A percentile compares a stretch with the other conserved stretches of the same genome.
These are phyloP conservation scores for Chrysopilus asiliformis DNA, from an alignment of 2,888 invertebrate species.

Conservation along the genomic window DNA sequence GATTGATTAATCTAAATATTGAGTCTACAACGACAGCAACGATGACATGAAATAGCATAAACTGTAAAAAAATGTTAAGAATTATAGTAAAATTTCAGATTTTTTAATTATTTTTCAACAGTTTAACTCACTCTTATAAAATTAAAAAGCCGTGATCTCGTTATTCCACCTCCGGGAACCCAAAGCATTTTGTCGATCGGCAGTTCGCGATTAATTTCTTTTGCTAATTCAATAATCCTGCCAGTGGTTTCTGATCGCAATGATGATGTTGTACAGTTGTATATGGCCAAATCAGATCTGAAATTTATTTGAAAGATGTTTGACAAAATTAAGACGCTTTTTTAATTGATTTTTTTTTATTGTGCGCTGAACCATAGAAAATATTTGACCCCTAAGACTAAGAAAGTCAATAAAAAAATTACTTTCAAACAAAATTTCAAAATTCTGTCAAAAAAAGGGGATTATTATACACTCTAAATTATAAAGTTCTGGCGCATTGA, in stretches of 20 bases:
- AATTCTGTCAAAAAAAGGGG: too few species aligned
- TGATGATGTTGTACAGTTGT: conserved; percentile 67
- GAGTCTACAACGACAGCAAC: conserved; percentile 67
- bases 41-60: conserved; percentile 59
- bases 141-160: conserved; percentile 45
- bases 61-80: conserved; percentile 26
- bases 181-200: conserved; percentile 62
- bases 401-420: too few species aligned
- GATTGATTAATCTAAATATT: conserved; percentile 48
- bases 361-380: too few species aligned
- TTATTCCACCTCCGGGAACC: conserved; percentile 48
- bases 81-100: neutral
- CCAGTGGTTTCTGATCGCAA: conserved; percentile 53
- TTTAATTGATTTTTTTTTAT: too few species aligned
- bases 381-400: too few species aligned
- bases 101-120: neutral
- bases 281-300: conserved; percentile 50
- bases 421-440: too few species aligned
- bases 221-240: conserved; percentile 45
- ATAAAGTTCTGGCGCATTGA: too few species aligned
- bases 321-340: too few species aligned
- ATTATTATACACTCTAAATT: too few species aligned
- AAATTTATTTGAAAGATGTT: too few species aligned
- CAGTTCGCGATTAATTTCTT: conserved; percentile 37
- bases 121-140: conserved; percentile 42